phyloP scores from a whole-genome alignment of 2,113 vertebrate species.

The Oncorhynchus gorbuscha region DNA sequence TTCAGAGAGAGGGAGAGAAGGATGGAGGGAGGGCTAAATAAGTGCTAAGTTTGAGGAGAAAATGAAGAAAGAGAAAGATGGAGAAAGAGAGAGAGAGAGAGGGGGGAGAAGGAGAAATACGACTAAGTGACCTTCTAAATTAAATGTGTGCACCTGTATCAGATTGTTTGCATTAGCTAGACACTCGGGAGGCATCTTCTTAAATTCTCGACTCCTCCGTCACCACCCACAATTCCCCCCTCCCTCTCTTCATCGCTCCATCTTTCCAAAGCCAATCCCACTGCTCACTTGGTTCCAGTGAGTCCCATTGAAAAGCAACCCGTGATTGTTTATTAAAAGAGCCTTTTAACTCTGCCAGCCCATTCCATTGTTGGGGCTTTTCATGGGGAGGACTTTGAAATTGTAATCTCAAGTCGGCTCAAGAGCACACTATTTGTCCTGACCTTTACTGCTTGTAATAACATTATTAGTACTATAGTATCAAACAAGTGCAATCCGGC shows the following conservation, averaged over 20 bases:
- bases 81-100: background rate
- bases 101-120: slow-evolving; percentile 20
- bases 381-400: slow-evolving; percentile 79
- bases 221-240: slow-evolving; percentile 40
- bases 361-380: slow-evolving; percentile 64
- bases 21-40: background rate
- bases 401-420: slow-evolving; percentile 78
- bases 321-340: slow-evolving; percentile 75
- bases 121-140: slow-evolving; percentile 40
- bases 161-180: slow-evolving; percentile 46
- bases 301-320: slow-evolving; percentile 61
- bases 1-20: background rate
- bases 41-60: too few species aligned
- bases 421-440: slow-evolving; percentile 77
- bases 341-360: slow-evolving; percentile 71
- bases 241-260: slow-evolving; percentile 5
- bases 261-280: slow-evolving; percentile 68
- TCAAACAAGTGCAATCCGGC: slow-evolving; percentile 50
- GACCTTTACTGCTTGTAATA: slow-evolving; percentile 73
- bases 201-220: slow-evolving; percentile 10
- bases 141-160: slow-evolving; percentile 45
- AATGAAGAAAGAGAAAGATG: background rate
- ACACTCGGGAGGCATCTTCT: slow-evolving; percentile 10
- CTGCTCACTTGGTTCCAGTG: slow-evolving; percentile 56
- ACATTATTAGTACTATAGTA: slow-evolving; percentile 69